Evolutionary conservation across 2,888 invertebrate species (phyloP), one percentile per base, ranked within the genome.

Genomic region (Alviniconcha strummeri): DNA sequence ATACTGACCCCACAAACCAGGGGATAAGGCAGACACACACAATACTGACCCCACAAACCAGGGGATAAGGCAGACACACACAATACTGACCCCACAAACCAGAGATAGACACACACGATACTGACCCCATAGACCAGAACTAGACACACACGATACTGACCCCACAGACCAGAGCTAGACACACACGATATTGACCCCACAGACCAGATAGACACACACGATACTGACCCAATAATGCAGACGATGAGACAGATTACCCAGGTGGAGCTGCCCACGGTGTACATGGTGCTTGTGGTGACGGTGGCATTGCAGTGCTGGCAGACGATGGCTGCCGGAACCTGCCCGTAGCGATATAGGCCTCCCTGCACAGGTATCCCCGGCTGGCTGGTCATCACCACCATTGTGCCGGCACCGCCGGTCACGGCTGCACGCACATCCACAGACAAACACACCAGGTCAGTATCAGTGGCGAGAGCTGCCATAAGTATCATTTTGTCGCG

Each of bases 281-380:
- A 89, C 17, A 75, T 11, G 4, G 83, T 86, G 56, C 77, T 79
- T 7, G 91, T 90, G n/a, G 89, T 82, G 54, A 91, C 87, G 9
- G 88, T 84, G 17, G 89, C 88, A 7, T 87, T 82, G 80, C 91
- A 91, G 80, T 86, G 85, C 52, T 89, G 90, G 78, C 91, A 91
- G 8, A 85, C 78, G 7, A 88, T 87, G 19, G 80, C 83, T 11
- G 83, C 84, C 0, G 88, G 86, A 11, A 79, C 54, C 71, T 89
- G 88, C 6, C 84, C 82, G 80, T 87, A 89, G n/a, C 82, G 80
- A 71, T 67, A 77, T 17, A 80, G 82, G 15, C 83, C 80, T 4
- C 88, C 84, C 0, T 56, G 76, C 19, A 11, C 19, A 4, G 57
- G 57, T 13, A 6, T 17, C 69, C n/a, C 17, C n/a, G 13, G 69